These are phyloP conservation scores for Nipponacmea schrenckii DNA, from an alignment of 2,888 invertebrate species.

Conservation along the genomic window DNA sequence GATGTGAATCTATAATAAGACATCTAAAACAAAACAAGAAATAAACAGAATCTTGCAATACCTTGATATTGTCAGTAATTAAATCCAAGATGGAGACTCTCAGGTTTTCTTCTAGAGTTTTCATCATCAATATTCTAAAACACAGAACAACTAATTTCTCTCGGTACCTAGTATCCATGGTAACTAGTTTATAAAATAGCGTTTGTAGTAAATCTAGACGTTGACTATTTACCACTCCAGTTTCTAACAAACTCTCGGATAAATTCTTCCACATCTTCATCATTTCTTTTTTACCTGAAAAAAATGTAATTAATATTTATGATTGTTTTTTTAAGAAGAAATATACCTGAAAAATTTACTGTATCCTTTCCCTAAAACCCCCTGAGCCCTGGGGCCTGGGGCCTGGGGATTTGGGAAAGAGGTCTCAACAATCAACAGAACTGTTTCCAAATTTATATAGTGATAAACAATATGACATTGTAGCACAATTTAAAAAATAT, in stretches of 20 bases:
- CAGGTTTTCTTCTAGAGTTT: not conserved
- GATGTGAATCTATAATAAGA: too few relatives aligned
- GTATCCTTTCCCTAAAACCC: too few relatives aligned
- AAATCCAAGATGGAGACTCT: not conserved
- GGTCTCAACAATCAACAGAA: too few relatives aligned
- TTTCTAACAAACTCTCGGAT: not conserved
- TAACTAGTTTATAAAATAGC: not conserved
- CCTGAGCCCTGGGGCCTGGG: too few relatives aligned
- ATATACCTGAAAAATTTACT: too few relatives aligned
- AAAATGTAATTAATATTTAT: too few relatives aligned
- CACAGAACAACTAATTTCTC: not conserved
- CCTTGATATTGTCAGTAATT: not conserved
- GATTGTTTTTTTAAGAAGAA: too few relatives aligned
- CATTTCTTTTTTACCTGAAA: slow-evolving; percentile 11
- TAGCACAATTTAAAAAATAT: too few relatives aligned
- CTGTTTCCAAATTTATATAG: too few relatives aligned
- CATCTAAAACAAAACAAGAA: too few relatives aligned
- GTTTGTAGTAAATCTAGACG: slow-evolving; percentile 10
- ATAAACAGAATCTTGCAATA: not conserved
- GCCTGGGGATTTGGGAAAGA: too few relatives aligned
- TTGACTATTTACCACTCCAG: not conserved
- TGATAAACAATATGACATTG: too few relatives aligned
- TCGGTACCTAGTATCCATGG: not conserved
- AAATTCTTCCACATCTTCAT: slow-evolving; percentile 7
- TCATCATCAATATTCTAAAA: not conserved